Percentiles rank a stretch among this genome's conserved stretches.
phyloP scores from a whole-genome alignment of 2,797 vertebrate species.

The Pristis pectinata region DNA sequence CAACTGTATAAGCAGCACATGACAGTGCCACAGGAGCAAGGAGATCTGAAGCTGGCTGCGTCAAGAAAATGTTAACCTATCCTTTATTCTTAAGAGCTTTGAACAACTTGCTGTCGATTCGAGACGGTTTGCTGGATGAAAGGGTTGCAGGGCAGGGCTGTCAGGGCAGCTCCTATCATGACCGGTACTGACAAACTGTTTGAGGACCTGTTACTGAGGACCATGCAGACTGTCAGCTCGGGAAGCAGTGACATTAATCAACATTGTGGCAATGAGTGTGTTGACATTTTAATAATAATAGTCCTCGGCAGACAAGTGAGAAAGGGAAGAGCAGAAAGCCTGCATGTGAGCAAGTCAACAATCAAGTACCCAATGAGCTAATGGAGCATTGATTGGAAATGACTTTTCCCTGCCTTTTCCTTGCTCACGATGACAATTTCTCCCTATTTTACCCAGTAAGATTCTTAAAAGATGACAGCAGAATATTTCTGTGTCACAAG shows the following conservation, averaged over 20 bases:
- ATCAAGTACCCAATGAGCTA: background rate
- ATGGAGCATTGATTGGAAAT: background rate
- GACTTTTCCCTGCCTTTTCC: background rate
- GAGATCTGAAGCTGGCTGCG: background rate
- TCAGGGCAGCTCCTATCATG: background rate
- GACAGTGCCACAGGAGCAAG: background rate
- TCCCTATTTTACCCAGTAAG: background rate
- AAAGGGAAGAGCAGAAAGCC: background rate
- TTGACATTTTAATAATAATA: background rate
- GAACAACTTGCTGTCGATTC: background rate
- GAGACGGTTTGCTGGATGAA: background rate
- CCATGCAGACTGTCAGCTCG: background rate
- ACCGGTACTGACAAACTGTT: background rate
- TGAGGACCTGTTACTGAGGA: background rate
- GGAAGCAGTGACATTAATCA: background rate
- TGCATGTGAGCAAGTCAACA: background rate
- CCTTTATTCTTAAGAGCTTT: background rate
- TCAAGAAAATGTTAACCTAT: background rate
- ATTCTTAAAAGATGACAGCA: background rate
- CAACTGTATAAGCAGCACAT: background rate
- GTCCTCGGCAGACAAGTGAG: background rate
- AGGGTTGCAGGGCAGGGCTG: background rate
- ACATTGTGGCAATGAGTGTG: background rate
- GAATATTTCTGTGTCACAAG: background rate
- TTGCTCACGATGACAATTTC: background rate